A percentile compares a stretch with the other conserved stretches of the same genome.
These are phyloP conservation scores for Aphidius ervi DNA, from an alignment of 1,140 invertebrate genomes.

Conservation along the genomic window DNA sequence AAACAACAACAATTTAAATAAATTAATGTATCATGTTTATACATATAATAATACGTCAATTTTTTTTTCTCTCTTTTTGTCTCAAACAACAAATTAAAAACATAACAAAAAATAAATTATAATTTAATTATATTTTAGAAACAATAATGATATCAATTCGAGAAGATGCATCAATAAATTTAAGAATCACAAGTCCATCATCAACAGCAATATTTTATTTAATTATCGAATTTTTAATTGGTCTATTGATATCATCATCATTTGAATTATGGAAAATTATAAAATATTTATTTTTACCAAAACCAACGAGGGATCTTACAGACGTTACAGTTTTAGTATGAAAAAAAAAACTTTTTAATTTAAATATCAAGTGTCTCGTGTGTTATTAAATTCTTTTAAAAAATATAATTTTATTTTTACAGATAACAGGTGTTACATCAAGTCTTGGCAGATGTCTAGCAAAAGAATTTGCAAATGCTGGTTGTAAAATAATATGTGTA, in stretches of 20 bases:
- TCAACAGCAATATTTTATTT: conserved; percentile 39
- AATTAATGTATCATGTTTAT: too few relatives aligned
- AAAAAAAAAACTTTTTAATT: conserved; percentile 3
- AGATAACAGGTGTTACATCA: conserved; percentile 46
- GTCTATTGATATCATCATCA: conserved; percentile 30
- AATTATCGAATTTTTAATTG: conserved; percentile 39
- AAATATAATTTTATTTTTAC: conserved; percentile 13
- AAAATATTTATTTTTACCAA: conserved; percentile 37
- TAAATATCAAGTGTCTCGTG: neutral
- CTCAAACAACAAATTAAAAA: too few relatives aligned
- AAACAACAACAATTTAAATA: too few relatives aligned
- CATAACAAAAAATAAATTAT: too few relatives aligned
- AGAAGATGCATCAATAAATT: conserved; percentile 25
- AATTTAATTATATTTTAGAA: too few relatives aligned
- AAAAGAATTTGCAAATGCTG: conserved; percentile 40
- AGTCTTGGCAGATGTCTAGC: conserved; percentile 40
- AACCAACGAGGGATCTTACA: conserved; percentile 42
- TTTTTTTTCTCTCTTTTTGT: too few relatives aligned
- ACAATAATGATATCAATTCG: conserved; percentile 33
- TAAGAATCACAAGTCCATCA: conserved; percentile 29
- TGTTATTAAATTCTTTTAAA: neutral
- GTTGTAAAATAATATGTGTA: conserved; percentile 45
- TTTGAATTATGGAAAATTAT: conserved; percentile 33
- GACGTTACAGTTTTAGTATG: conserved; percentile 44
- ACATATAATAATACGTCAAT: too few relatives aligned